Base-by-base conservation (phyloP, 1,140 invertebrate genomes). In the Drosophila orena region DNA sequence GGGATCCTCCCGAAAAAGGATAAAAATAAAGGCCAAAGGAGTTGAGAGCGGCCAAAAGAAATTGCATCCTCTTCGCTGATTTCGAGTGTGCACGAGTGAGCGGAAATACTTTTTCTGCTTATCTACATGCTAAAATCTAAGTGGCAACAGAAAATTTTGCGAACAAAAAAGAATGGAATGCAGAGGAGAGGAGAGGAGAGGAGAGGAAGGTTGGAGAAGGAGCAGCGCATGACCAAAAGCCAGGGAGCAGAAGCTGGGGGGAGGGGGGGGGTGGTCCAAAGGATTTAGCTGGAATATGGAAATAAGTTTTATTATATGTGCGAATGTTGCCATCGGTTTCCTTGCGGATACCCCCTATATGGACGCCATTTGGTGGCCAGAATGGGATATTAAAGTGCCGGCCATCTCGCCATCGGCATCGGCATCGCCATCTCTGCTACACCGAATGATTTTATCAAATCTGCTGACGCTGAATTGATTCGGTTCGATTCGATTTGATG, bases 101-200 rank as follows among this genome's bases (percentile, higher is more conserved):
- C 77, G 80, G 68, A 84, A 75, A 86, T 88, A 81, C 66, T 86
- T 86, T 77, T 88, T 81, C 61, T 58, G 70, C 68, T 76, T 76
- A 75, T 78, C 78, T 83, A 72, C 65, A 86, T 88, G 79, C 70
- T 79, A 79, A 86, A 86, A 88, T 83, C 83, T 88, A 83, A 81
- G 80, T 83, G 80, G 81, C 61, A 84, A 79, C 71, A 66, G 76
- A 83, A 70, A 70, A 49, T 57, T 49, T 56, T 71, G 66, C 60
- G 53, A 53, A 49, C 58, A 65, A 62, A 56, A 57, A 78, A 46
- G 42, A 61, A 81, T n/a, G 56, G 24, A 61, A 66, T 24, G 24
- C 3, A 24, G 22, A 2, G 3, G 2, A 22, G 2, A 22, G 3
- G 22, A 22, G 22, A 24, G 17, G 17, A 17, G 17, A 14, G 12